Conservation (phyloP, 2,113 vertebrate genomes). For the Misgurnus mizolepis region DNA sequence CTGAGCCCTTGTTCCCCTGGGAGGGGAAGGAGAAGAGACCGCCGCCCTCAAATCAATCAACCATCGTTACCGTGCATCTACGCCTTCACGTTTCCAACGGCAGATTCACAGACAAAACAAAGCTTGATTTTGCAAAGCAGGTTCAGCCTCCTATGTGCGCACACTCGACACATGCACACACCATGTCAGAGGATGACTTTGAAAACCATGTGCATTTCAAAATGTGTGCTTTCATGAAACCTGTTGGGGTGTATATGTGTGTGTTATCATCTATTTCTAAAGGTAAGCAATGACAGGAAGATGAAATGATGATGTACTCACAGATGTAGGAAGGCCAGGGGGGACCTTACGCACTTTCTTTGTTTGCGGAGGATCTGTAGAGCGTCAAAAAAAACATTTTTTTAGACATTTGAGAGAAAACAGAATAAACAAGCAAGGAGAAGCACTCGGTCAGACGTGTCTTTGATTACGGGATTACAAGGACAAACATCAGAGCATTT, state of each 20-base stretch:
- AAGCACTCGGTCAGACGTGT: neutral
- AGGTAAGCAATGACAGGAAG: constrained; percentile 63
- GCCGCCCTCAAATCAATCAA: constrained; percentile 83
- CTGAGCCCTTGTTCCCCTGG: constrained; percentile 81
- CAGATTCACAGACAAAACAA: constrained; percentile 32
- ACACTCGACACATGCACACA: neutral
- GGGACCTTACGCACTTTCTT: constrained; percentile 99
- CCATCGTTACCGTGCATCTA: constrained; percentile 24
- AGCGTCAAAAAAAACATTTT: constrained; percentile 68
- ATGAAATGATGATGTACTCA: constrained; percentile 83
- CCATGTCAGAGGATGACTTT: constrained; percentile 39
- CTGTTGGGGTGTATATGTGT: constrained; percentile 62
- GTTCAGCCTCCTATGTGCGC: neutral
- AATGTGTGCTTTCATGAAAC: constrained; percentile 30
- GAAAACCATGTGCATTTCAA: constrained; percentile 54
- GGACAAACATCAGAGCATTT: neutral
- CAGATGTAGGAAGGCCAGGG: constrained; percentile 98
- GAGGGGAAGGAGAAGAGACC: constrained; percentile 80
- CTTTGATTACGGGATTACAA: constrained; percentile 17
- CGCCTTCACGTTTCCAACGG: constrained; percentile 1
- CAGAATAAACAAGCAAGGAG: constrained; percentile 10
- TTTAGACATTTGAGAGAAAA: constrained; percentile 28
- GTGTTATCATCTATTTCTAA: constrained; percentile 70
- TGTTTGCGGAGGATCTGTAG: constrained; percentile 94
- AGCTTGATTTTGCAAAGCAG: constrained; percentile 46